phyloP scores from a whole-genome alignment of 35 echinoderm and acorn worm species.

The Eucidaris tribuloides region DNA sequence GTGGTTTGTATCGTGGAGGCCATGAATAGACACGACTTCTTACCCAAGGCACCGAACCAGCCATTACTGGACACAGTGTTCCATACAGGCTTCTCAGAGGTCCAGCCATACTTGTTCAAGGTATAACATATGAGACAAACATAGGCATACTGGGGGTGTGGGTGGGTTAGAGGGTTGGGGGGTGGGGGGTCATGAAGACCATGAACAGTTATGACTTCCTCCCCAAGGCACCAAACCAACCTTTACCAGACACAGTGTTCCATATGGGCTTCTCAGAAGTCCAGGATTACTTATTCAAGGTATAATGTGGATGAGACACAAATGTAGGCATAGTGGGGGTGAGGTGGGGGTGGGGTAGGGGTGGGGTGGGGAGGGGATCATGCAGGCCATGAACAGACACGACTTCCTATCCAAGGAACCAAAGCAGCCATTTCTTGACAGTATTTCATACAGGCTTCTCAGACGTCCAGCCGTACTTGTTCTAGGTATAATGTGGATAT shows the following conservation, averaged over 20 bases:
- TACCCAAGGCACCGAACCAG: slow-evolving; percentile 96
- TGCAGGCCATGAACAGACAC: slow-evolving; percentile 91
- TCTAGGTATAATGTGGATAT: no score
- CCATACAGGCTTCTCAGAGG: slow-evolving; percentile 76
- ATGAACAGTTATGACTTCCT: slow-evolving; percentile 87
- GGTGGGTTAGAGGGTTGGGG: no score
- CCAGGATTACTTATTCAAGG: slow-evolving; percentile 88
- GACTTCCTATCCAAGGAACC: slow-evolving; percentile 95
- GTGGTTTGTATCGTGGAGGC: slow-evolving; percentile 94
- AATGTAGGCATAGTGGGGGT: no score
- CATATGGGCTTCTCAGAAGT: slow-evolving; percentile 69
- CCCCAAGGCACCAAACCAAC: slow-evolving; percentile 87
- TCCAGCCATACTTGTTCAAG: slow-evolving; percentile 96
- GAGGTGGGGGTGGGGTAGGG: no score
- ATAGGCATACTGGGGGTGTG: no score
- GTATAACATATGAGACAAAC: no score
- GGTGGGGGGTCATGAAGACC: no score
- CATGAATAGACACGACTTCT: slow-evolving; percentile 90
- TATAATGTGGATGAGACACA: no score
- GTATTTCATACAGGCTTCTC: slow-evolving; percentile 79
- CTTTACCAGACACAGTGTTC: slow-evolving; percentile 74
- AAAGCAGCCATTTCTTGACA: slow-evolving; percentile 86
- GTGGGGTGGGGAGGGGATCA: no score
- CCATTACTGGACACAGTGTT: slow-evolving; percentile 87
- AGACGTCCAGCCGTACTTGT: slow-evolving; percentile 94